Base-by-base conservation (phyloP, 2,888 invertebrate species). In the Embidobia sp. region DNA sequence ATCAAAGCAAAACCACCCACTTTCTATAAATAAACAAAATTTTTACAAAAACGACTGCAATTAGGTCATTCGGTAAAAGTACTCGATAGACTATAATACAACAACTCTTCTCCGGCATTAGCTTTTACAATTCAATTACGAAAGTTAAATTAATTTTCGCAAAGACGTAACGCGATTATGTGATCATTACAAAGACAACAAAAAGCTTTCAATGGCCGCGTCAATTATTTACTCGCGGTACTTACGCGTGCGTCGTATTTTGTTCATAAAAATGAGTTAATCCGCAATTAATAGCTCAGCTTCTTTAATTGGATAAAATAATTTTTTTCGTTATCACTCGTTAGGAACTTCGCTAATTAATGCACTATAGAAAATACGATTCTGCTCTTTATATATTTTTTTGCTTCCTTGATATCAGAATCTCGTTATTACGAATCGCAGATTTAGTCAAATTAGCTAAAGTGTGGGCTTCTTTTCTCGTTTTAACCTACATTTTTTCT, bases 51-150 rank as follows among this genome's bases (percentile, higher is more conserved):
- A 53, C 13, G 35, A 37, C 19, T 37, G 40, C 18, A 55, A 27
- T 55, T 27, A 29, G 27, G 27, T 55, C 22, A 55, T 6, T 51
- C 3, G 16, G 2, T 31, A 31, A 31, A 48, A 29, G 19, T 31
- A 49, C 18, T 49, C 31, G 48, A 18, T 18, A 6, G 11, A 49
- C 19, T 49, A 49, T 49, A 49, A 49, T 49, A 49, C 31, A 49
- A 29, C 48, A 48, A 16, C 16, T 48, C 16, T 46, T 15, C 48
- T 31, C 5, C 10, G 18, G 7, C 18, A 49, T 18, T 31, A 49
- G 31, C 51, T 35, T 51, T 51, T 51, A 22, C 51, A 35, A 51
- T 51, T 51, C 51, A 51, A 51, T 51, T 51, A 51, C 19, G 18
- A 35, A 35, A 49, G 15, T 49, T 49, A 31, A 49, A 49, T 49